Conservation (phyloP, 2,888 invertebrate genomes). For the Lumbricus terrestris region DNA sequence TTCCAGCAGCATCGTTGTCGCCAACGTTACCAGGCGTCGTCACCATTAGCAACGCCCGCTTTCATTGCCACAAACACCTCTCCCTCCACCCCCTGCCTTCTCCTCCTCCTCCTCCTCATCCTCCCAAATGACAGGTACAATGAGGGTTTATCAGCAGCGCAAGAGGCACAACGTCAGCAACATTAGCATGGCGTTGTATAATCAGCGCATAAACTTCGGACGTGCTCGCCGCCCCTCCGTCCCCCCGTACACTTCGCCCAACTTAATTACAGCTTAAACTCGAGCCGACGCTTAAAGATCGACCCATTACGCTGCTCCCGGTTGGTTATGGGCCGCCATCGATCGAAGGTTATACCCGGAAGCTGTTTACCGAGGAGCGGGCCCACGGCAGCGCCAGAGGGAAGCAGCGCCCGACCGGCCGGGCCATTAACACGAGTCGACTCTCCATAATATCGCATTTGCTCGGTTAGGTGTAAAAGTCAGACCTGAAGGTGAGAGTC, state of each 20-base stretch:
- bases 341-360: background rate
- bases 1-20: background rate
- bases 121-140: background rate
- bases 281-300: background rate
- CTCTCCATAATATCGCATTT: conserved; percentile 3
- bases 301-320: background rate
- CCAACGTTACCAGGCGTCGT: background rate
- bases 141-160: background rate
- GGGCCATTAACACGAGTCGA: background rate
- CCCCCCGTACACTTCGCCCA: background rate
- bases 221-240: background rate
- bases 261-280: background rate
- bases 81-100: too few species aligned
- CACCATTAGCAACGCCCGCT: background rate
- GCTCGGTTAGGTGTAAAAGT: background rate
- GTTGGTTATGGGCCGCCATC: background rate
- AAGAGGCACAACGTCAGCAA: background rate
- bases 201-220: background rate
- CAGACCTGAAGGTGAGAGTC: background rate
- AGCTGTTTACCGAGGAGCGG: background rate
- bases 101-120: background rate
- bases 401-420: too few species aligned
- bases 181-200: background rate
- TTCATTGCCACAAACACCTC: background rate
- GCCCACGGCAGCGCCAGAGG: background rate